Conservation (phyloP, 1,140 invertebrate genomes). For the Drosophila murphyi region DNA sequence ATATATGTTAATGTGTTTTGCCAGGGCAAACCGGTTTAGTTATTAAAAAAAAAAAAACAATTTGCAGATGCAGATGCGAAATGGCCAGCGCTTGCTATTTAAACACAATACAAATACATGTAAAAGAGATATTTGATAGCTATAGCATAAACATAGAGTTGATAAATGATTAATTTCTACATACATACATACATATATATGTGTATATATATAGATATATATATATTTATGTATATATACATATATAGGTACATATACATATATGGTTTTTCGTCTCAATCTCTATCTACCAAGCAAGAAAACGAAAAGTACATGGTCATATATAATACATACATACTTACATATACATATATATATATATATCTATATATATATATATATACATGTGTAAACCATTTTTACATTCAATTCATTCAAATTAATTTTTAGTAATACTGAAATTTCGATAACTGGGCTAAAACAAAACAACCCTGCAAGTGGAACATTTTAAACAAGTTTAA, state of each 20-base stretch:
- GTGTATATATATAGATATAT: conserved; percentile 62
- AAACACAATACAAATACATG: conserved; percentile 64
- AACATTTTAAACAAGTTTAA: conserved; percentile 78
- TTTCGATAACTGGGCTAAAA: conserved; percentile 61
- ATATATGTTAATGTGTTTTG: conserved; percentile 44
- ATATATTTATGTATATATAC: conserved; percentile 66
- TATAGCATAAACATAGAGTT: conserved; percentile 76
- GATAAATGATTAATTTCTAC: conserved; percentile 66
- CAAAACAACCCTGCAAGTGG: conserved; percentile 39
- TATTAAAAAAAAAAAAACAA: conserved; percentile 55
- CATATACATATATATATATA: conserved; percentile 31
- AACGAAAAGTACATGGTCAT: conserved; percentile 46
- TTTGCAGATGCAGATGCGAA: conserved; percentile 21
- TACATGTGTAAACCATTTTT: conserved; percentile 71
- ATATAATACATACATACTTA: conserved; percentile 36
- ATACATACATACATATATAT: conserved; percentile 47
- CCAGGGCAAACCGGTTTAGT: conserved; percentile 62
- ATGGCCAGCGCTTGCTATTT: conserved; percentile 72
- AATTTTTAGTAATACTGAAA: conserved; percentile 82
- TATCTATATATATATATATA: no score
- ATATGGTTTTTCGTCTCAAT: conserved; percentile 75
- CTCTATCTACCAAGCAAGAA: conserved; percentile 65
- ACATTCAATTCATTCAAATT: conserved; percentile 82
- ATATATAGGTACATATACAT: conserved; percentile 48
- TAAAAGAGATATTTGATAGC: conserved; percentile 80